Evolutionary conservation across 92 coral and sea anemone species (phyloP).

Genomic region (Zoanthus sociatus): DNA sequence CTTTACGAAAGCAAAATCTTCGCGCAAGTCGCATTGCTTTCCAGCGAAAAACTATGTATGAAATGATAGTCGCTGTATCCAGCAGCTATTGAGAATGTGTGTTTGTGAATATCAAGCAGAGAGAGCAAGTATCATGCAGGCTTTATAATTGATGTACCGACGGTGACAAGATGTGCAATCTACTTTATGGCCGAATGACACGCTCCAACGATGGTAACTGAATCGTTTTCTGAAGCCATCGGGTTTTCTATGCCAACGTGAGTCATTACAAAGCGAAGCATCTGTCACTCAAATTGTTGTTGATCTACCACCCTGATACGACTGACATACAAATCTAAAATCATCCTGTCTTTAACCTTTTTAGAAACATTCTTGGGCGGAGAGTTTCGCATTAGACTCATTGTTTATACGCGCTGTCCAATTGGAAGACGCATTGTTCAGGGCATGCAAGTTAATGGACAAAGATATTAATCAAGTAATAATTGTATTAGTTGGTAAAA

Average conservation of each 20-base stretch:
- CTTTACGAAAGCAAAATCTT: conserved; percentile 43
- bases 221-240: neutral
- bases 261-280: neutral
- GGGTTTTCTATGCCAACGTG: neutral
- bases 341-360: conserved; percentile 23
- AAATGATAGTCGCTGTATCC: conserved; percentile 33
- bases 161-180: neutral
- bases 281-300: conserved; percentile 32
- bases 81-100: conserved; percentile 33
- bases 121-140: conserved; percentile 1
- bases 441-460: conserved; percentile 25
- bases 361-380: conserved; percentile 14
- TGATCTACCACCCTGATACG: conserved; percentile 6
- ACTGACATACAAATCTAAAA: conserved; percentile 12
- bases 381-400: neutral
- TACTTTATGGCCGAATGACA: neutral
- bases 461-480: conserved; percentile 39
- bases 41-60: neutral
- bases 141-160: conserved; percentile 25
- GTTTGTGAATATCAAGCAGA: conserved; percentile 45
- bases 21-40: conserved; percentile 40
- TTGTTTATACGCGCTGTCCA: conserved; percentile 19
- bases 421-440: conserved; percentile 35
- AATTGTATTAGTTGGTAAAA: conserved; percentile 32
- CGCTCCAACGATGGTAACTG: neutral